These are phyloP conservation scores for Spodoptera exigua DNA, from an alignment of 2,888 invertebrate species.

Conservation along the genomic window DNA sequence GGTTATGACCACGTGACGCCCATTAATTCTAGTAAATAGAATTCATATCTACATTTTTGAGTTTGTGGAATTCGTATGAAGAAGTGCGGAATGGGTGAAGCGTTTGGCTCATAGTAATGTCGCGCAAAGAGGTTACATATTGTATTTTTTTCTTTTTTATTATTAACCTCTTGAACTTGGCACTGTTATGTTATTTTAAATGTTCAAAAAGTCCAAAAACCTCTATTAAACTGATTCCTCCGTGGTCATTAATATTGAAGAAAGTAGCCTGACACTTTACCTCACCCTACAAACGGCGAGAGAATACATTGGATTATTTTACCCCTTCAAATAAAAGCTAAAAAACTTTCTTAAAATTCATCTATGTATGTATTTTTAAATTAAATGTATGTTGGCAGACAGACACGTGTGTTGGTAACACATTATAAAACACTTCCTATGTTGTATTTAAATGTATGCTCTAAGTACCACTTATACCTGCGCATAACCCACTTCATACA, in stretches of 20 bases:
- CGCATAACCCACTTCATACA: constrained; percentile 41
- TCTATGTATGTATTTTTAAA: too few species aligned
- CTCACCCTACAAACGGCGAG: too few species aligned
- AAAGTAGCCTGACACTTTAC: too few species aligned
- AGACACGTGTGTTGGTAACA: not conserved
- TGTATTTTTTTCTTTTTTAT: too few species aligned
- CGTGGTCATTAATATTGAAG: too few species aligned
- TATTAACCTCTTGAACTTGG: too few species aligned
- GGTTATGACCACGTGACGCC: constrained; percentile 43
- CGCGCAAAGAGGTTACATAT: not conserved
- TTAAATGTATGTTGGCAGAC: not conserved
- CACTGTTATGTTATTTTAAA: too few species aligned
- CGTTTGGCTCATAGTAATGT: constrained; percentile 12
- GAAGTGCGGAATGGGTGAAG: constrained; percentile 3
- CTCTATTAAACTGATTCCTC: too few species aligned
- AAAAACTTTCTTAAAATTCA: too few species aligned
- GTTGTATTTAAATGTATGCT: constrained; percentile 15
- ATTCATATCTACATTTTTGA: constrained; percentile 36
- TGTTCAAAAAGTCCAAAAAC: too few species aligned
- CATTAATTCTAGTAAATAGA: constrained; percentile 42
- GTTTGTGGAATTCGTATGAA: constrained; percentile 35
- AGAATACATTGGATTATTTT: not conserved
- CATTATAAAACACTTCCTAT: constrained; percentile 13
- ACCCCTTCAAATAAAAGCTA: constrained; percentile 1
- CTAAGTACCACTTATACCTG: constrained; percentile 7